Base-by-base conservation (phyloP, 2,888 invertebrate genomes). In the Tanytarsus gracilentus region DNA sequence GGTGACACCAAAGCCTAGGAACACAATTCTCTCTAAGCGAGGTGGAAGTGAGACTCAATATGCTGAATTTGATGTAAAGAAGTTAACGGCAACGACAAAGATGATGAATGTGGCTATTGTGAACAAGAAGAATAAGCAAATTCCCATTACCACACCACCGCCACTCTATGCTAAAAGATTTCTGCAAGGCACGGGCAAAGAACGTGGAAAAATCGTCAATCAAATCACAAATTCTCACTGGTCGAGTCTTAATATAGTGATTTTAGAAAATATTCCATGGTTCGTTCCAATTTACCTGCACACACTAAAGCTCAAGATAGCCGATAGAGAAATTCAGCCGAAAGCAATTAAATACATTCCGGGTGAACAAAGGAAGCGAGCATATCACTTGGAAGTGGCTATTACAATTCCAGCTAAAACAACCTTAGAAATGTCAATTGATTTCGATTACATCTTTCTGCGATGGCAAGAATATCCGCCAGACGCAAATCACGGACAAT, bases 391-490 rank as follows among this genome's bases (percentile, higher is more conserved):
- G 59, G 98, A 99, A 72, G 74, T 93, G 23, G 80, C 88, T 1
- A 75, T 97, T 44, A 79, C 78, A 64, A 72, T 97, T 62, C 92
- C 95, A 7, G 80, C 92, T 0, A 80, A 82, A 64, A 87, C 92
- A 1, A 81, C 84, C 5, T 88, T 90, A 0, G 83, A 85, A 63
- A 79, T 97, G 55, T 86, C 86, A 7, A 82, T 95, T 64, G 87
- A 94, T 69, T 93, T 97, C 75, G 94, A 96, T 72, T 90, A 91
- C 74, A 86, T 92, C n/a, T 92, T 97, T 69, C 78, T 97, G 4
- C 96, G 96, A 75, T 97, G 98, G 94, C 89, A 94, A 68, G 98
- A 99, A 72, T 99, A 99, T 75, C 99, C 98, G 11, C 99, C 99
- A 1, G 99, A 99, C 80, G 97, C 99, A 1, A 97, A 97, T 77